Evolutionary conservation across 2,888 invertebrate genomes (phyloP), one percentile per base, ranked within the genome.

Genomic region (Dicyrtomina minuta): DNA sequence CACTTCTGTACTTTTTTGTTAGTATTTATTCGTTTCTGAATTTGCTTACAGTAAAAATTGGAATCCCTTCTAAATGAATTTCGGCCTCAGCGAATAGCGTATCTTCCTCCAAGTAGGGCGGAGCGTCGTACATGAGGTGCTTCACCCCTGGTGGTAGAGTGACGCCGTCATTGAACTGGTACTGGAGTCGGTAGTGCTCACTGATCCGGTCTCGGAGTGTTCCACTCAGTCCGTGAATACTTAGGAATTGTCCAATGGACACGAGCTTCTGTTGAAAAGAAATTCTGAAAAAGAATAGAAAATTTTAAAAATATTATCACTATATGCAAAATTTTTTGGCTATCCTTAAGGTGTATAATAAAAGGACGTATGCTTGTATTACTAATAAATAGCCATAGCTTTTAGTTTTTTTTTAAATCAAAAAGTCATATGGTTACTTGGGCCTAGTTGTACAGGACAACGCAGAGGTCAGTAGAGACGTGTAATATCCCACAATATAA

Each of bases 111-210:
- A 77, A 59, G 62, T 75, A 77, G 1, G 71, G 69, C 1, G 77
- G 77, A 20, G 75, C 67, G 43, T 77, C 77, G 27, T 72, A 73
- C 75, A 77, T 73, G 8, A 75, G 55, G 58, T 76, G 73, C 13
- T 55, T 53, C 1, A 59, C 27, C 1, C 49, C 61, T n/a, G 26
- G 6, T 13, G 70, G 65, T 5, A 72, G 33, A 51, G 20, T 53
- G 8, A 74, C 70, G 2, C 75, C 74, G 0, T 70, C 71, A 0
- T 70, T 66, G 24, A 71, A 68, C 53, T 76, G 76, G 66, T 72
- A 70, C 43, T 76, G 76, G 1, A 76, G 70, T 24, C 58, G 39
- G 51, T 70, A 75, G 44, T 76, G 72, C 26, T 76, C 73, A 8
- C 74, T 64, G 39, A 76, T 71, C 20, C 76, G 49, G 20, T 75